These are phyloP conservation scores for Castor canadensis DNA, from an alignment of 2,113 vertebrate genomes.

Conservation along the genomic window DNA sequence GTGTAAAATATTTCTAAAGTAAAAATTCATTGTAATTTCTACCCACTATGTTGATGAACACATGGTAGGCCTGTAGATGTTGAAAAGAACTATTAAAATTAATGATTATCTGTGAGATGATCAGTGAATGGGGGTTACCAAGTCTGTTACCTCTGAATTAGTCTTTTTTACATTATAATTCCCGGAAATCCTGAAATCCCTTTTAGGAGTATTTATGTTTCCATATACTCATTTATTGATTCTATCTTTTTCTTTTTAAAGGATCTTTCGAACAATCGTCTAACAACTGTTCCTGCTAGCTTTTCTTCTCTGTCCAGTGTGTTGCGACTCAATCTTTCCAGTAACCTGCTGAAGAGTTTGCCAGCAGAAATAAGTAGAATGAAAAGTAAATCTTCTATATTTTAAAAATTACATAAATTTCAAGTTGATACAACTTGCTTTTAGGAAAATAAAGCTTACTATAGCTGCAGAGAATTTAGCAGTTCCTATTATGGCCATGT, in stretches of 20 bases:
- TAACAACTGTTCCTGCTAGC: constrained; percentile 87
- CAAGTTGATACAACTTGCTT: neutral
- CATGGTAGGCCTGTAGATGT: neutral
- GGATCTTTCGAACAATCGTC: constrained; percentile 93
- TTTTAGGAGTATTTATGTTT: neutral
- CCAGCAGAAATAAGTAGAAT: constrained; percentile 90
- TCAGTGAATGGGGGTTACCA: neutral
- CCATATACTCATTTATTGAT: neutral
- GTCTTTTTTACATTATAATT: neutral
- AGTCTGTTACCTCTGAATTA: neutral
- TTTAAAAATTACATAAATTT: neutral
- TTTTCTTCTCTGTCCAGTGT: constrained; percentile 87
- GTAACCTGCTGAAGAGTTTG: constrained; percentile 90
- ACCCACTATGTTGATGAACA: neutral
- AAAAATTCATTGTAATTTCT: constrained; percentile 30
- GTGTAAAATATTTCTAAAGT: constrained; percentile 32
- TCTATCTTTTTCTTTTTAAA: constrained; percentile 75
- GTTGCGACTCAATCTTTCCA: constrained; percentile 88
- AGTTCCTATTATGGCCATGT: constrained; percentile 41
- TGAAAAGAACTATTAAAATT: neutral
- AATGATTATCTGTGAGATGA: neutral
- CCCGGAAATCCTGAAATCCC: neutral
- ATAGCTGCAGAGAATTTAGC: constrained; percentile 1
- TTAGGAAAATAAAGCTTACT: constrained; percentile 43
- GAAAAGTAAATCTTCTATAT: constrained; percentile 86